Evolutionary conservation across 2,797 vertebrate genomes (phyloP).

Genomic region (Lates japonicus): DNA sequence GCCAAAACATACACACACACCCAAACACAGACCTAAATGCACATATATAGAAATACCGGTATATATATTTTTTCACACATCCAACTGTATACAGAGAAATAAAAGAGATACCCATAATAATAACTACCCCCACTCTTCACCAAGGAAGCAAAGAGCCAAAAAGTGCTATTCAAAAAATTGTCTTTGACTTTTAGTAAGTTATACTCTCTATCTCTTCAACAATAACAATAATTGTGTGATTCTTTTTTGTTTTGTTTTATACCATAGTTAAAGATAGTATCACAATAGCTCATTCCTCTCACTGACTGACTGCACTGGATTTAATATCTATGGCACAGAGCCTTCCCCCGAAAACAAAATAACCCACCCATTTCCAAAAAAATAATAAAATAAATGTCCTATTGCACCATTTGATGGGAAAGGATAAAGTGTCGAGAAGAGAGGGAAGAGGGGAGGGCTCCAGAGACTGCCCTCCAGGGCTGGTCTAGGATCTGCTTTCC

Average conservation of each 20-base stretch:
- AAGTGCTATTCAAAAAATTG: slow-evolving; percentile 87
- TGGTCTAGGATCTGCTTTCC: slow-evolving; percentile 88
- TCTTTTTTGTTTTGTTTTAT: slow-evolving; percentile 75
- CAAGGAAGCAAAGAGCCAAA: slow-evolving; percentile 86
- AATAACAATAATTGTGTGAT: slow-evolving; percentile 81
- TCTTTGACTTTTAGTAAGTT: slow-evolving; percentile 85
- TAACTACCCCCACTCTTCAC: slow-evolving; percentile 84
- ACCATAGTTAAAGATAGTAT: slow-evolving; percentile 79
- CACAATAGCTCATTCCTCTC: slow-evolving; percentile 80
- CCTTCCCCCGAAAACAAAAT: slow-evolving; percentile 76
- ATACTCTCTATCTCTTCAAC: slow-evolving; percentile 83
- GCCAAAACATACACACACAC: slow-evolving; percentile 84
- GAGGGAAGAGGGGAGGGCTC: slow-evolving; percentile 79
- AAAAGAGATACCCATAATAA: slow-evolving; percentile 84
- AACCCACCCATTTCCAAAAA: slow-evolving; percentile 75
- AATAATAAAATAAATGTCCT: slow-evolving; percentile 78
- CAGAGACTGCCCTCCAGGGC: slow-evolving; percentile 86
- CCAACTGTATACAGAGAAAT: slow-evolving; percentile 88
- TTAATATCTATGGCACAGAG: slow-evolving; percentile 88
- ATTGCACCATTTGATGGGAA: slow-evolving; percentile 89
- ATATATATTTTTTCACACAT: slow-evolving; percentile 87
- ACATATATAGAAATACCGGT: slow-evolving; percentile 86
- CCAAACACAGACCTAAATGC: slow-evolving; percentile 84
- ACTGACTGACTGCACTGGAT: slow-evolving; percentile 83
- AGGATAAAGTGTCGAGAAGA: slow-evolving; percentile 83